A percentile compares a stretch with the other conserved stretches of the same genome.
These are phyloP conservation scores for Drosophila nikananu DNA, from an alignment of 1,140 invertebrate genomes.

Conservation along the genomic window DNA sequence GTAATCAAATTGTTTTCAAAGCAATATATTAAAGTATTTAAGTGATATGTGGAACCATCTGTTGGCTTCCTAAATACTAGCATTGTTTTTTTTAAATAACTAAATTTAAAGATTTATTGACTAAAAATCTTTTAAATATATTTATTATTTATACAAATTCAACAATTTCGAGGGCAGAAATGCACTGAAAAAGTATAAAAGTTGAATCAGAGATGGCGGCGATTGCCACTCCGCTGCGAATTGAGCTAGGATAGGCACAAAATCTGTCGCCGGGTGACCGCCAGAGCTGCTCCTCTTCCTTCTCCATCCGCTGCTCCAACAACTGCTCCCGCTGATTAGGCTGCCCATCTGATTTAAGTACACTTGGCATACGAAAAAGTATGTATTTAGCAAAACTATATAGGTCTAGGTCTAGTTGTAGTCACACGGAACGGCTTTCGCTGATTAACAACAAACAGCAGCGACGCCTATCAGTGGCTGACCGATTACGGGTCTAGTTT, in stretches of 20 bases:
- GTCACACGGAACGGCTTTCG: conserved; percentile 43
- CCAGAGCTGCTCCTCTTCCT: neutral
- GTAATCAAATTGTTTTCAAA: neutral
- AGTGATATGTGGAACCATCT: neutral
- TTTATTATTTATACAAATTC: neutral
- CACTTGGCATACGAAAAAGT: conserved; percentile 11
- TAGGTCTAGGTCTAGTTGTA: conserved; percentile 52
- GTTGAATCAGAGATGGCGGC: conserved; percentile 9
- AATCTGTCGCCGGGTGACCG: conserved; percentile 20
- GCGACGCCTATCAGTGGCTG: conserved; percentile 24
- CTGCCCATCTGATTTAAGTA: conserved; percentile 36
- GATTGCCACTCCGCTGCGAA: conserved; percentile 10
- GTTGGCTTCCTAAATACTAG: neutral
- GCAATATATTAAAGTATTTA: neutral
- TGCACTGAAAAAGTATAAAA: conserved; percentile 7
- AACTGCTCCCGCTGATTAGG: conserved; percentile 35
- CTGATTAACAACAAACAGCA: conserved; percentile 13
- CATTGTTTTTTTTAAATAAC: neutral
- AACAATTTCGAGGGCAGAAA: conserved; percentile 4
- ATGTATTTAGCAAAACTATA: conserved; percentile 49
- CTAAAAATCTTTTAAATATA: neutral
- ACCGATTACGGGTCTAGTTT: conserved; percentile 46
- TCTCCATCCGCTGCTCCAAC: neutral
- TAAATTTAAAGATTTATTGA: neutral
- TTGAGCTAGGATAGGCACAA: conserved; percentile 30